A percentile compares a stretch with the other conserved stretches of the same genome.
phyloP scores from a whole-genome alignment of 1,140 invertebrate genomes.

The Sycobia sp. region DNA sequence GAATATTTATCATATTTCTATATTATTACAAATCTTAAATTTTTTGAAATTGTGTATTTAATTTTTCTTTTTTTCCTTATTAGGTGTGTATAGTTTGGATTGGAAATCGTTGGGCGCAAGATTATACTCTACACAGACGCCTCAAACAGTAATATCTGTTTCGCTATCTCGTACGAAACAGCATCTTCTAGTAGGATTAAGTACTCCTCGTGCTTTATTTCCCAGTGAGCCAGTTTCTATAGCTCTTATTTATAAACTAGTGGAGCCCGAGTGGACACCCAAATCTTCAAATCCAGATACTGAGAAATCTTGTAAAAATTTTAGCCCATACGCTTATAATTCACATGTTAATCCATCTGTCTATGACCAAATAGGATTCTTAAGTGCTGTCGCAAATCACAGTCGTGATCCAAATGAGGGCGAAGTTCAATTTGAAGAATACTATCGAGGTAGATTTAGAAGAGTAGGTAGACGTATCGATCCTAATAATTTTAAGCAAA shows the following conservation, averaged over 20 bases:
- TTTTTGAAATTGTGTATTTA: neutral
- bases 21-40: slow-evolving; percentile 19
- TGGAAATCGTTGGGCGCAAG: slow-evolving; percentile 76
- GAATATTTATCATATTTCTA: slow-evolving; percentile 9
- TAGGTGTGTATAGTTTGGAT: slow-evolving; percentile 80
- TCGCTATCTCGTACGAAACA: slow-evolving; percentile 78
- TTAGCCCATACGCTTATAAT: neutral
- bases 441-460: too few relatives aligned
- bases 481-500: slow-evolving; percentile 34
- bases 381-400: neutral
- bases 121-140: slow-evolving; percentile 76
- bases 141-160: slow-evolving; percentile 80
- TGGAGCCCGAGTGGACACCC: slow-evolving; percentile 34
- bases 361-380: slow-evolving; percentile 8
- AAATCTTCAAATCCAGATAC: neutral
- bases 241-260: slow-evolving; percentile 70
- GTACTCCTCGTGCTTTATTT: slow-evolving; percentile 65
- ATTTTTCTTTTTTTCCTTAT: neutral
- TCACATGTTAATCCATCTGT: slow-evolving; percentile 3
- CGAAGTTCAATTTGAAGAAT: neutral
- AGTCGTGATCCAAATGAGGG: slow-evolving; percentile 20
- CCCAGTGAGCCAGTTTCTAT: slow-evolving; percentile 65
- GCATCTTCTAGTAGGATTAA: slow-evolving; percentile 79
- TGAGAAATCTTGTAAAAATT: neutral
- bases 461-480: neutral